Percentiles rank a stretch among this genome's conserved stretches.
phyloP scores from a whole-genome alignment of 2,113 vertebrate genomes.

The Pollachius pollachius region DNA sequence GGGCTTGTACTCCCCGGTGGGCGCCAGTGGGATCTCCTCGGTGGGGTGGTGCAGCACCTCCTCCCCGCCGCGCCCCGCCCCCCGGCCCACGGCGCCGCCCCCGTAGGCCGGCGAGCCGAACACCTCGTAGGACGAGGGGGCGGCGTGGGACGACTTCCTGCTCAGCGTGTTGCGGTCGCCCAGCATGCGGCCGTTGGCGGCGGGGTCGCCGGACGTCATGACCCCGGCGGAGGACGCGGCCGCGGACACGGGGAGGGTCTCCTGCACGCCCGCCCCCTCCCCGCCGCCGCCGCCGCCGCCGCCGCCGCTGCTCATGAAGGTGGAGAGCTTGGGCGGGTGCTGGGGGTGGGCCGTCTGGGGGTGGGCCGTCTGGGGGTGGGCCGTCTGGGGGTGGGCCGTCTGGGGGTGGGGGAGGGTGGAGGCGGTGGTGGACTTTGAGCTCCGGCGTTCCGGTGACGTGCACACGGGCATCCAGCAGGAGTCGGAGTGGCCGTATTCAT shows the following conservation, averaged over 20 bases:
- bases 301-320: constrained; percentile 88
- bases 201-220: constrained; percentile 69
- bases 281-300: constrained; percentile 74
- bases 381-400: no score
- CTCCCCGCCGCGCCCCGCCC: constrained; percentile 79
- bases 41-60: constrained; percentile 73
- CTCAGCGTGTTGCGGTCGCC: constrained; percentile 97
- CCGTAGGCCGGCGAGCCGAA: constrained; percentile 88
- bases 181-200: constrained; percentile 78
- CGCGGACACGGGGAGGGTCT: constrained; percentile 86
- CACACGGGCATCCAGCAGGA: constrained; percentile 99
- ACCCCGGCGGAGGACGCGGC: not conserved
- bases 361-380: no score
- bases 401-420: constrained; percentile 44
- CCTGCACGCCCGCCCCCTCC: constrained; percentile 82
- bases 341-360: not conserved
- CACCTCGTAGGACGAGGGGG: constrained; percentile 91
- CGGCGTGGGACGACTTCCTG: constrained; percentile 83
- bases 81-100: constrained; percentile 77
- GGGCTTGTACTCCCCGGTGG: constrained; percentile 97
- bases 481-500: constrained; percentile 98
- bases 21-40: constrained; percentile 96
- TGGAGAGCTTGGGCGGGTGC: constrained; percentile 96
- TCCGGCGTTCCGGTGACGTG: constrained; percentile 94
- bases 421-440: constrained; percentile 78